Base-by-base conservation (phyloP, 1,140 invertebrate species). In the Drosophila repleta region DNA sequence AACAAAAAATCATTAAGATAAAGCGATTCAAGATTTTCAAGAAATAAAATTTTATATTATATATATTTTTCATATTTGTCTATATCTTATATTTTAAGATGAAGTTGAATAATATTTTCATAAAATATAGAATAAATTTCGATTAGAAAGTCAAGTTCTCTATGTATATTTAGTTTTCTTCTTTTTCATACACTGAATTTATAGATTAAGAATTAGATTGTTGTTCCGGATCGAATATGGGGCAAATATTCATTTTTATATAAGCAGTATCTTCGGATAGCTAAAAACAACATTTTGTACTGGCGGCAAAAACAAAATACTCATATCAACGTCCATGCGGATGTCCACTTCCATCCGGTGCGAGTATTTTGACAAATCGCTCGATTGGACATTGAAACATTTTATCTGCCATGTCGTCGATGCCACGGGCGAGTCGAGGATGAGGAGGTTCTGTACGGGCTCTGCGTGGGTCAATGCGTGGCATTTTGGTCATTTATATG, bases 311-410 rank as follows among this genome's bases (percentile, higher is more conserved):
- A 53, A 46, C 39, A 70, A 48, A 24, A 52, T 46, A 39, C 65
- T n/a, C 41, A 20, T 70, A 58, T 48, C 24, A 37, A 29, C 63
- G 32, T 4, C 21, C 52, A 20, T 10, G 52, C 5, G 48, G 41
- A 39, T 52, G 69, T 66, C 60, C 64, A 65, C 84, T 74, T 81
- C 77, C 71, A 79, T 78, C 71, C 75, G 78, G 66, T 64, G 55
- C 69, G 72, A 87, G 82, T 83, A 88, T 90, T 90, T 91, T 91
- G 90, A 91, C 90, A 91, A 91, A 91, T 91, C 46, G 67, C 85
- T 60, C 77, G 82, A 91, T 90, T 82, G 90, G 90, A 90, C 90
- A 88, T 90, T 91, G 89, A 87, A 90, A 87, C 90, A 91, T 91
- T 91, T 91, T 88, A 91, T 90, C 79, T 89, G 84, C 65, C 79